Base-by-base conservation (phyloP, 2,113 vertebrate species). In the Albula glossodonta region DNA sequence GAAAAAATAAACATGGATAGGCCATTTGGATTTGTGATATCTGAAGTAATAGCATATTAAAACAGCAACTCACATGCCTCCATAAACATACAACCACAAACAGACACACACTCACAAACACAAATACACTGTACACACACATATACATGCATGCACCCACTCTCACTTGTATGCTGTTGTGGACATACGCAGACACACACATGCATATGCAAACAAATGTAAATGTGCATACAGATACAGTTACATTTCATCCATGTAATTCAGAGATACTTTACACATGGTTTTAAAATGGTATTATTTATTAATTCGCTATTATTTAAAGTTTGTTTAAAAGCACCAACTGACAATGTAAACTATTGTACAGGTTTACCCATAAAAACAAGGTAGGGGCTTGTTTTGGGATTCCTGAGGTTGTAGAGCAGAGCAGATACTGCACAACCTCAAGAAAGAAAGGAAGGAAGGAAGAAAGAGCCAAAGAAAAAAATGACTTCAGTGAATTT, bases 401-500 rank as follows among this genome's bases (percentile, higher is more conserved):
- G 31, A 41, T 41, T 41, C 31, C 31, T 41, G 31, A 41, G 31
- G 11, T 60, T 60, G 56, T 8, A 60, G 60, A 22, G 22, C 60
- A 66, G 6, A 19, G 60, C 22, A 15, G 22, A 66, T 4, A 22
- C 22, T 66, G 60, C 19, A 63, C 10, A 60, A 8, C 3, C 0
- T 53, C 17, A 57, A 78, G 49, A 85, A 79, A 60, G 51, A 80
- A 70, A 86, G 81, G 70, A 9, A 41, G 31, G 31, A 41, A 41
- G 31, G 31, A 41, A 41, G 31, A 41, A 41, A 41, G 31, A 41
- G 31, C 31, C 31, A 41, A 41, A 41, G 31, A 41, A 31, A 25
- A 80, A 0, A 84, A 51, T 87, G 63, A 63, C 60, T 63, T 31
- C 77, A 80, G 88, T 41, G 31, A 8, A 74, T 74, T 74, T 66